Conservation (phyloP, 2,888 invertebrate species). For the Athetis lepigone region DNA sequence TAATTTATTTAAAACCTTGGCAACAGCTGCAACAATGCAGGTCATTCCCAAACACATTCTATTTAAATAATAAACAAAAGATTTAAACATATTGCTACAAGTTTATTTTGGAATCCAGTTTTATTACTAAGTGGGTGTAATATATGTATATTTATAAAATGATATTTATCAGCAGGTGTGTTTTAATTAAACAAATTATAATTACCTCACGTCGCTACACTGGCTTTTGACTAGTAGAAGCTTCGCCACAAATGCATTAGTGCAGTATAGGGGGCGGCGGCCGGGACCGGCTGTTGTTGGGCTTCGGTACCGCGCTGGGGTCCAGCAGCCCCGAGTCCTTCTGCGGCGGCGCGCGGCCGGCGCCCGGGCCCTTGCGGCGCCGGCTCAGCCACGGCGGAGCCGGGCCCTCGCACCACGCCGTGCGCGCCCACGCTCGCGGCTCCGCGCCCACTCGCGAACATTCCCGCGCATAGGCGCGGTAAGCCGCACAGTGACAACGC, state of each 20-base stretch:
- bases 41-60: conserved; percentile 36
- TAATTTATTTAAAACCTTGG: conserved; percentile 26
- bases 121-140: conserved; percentile 4
- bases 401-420: conserved; percentile 92
- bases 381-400: conserved; percentile 82
- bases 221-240: conserved; percentile 89
- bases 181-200: conserved; percentile 24
- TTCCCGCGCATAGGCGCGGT: conserved; percentile 97
- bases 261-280: conserved; percentile 87
- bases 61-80: conserved; percentile 47
- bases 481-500: conserved; percentile 96
- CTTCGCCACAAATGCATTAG: conserved; percentile 73
- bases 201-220: conserved; percentile 83
- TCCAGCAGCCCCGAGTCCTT: conserved; percentile 71
- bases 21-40: conserved; percentile 39
- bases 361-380: conserved; percentile 69
- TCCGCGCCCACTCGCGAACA: conserved; percentile 95
- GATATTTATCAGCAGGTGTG: neutral
- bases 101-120: conserved; percentile 27
- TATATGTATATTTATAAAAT: conserved; percentile 11
- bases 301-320: conserved; percentile 76
- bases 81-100: conserved; percentile 29
- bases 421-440: conserved; percentile 93
- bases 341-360: conserved; percentile 55
- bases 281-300: conserved; percentile 78